These are phyloP conservation scores for Agelas oroides DNA, from an alignment of 37 sponge, comb jelly and placozoan genomes.

Conservation along the genomic window DNA sequence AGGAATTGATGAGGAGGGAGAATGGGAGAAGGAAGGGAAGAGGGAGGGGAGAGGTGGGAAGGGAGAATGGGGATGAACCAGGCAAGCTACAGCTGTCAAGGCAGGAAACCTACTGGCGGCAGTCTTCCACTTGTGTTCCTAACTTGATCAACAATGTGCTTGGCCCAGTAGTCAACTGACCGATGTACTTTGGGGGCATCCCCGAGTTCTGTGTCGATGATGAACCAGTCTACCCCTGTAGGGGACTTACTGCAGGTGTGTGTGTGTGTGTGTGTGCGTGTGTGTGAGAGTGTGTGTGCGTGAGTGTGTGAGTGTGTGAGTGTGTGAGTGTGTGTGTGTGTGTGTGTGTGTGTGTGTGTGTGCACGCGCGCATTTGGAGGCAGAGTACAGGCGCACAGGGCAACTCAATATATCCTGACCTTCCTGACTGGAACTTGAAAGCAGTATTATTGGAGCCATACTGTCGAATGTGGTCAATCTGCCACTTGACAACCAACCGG, in stretches of 20 bases:
- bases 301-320: no score
- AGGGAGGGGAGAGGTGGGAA: neutral
- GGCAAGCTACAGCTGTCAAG: no score
- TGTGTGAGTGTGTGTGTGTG: neutral
- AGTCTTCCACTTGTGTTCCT: slow-evolving; percentile 31
- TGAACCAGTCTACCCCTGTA: slow-evolving; percentile 78
- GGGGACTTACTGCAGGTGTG: slow-evolving; percentile 60
- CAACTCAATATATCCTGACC: slow-evolving; percentile 18
- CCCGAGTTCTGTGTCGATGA: slow-evolving; percentile 62
- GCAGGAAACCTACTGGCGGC: no score
- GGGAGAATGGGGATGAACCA: no score
- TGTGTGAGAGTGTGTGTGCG: no score
- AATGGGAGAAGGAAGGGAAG: neutral
- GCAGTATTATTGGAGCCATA: slow-evolving; percentile 78
- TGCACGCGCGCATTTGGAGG: neutral
- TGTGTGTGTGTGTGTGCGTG: no score
- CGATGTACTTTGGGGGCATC: slow-evolving; percentile 52
- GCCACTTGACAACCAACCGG: slow-evolving; percentile 78
- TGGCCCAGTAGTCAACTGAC: slow-evolving; percentile 80
- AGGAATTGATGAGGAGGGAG: neutral
- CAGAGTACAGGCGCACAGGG: no score
- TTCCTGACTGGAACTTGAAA: slow-evolving; percentile 83
- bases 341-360: neutral
- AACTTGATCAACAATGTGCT: slow-evolving; percentile 71
- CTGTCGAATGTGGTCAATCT: slow-evolving; percentile 86